phyloP scores from a whole-genome alignment of 2,888 invertebrate genomes.

The Chouioia cunea region DNA sequence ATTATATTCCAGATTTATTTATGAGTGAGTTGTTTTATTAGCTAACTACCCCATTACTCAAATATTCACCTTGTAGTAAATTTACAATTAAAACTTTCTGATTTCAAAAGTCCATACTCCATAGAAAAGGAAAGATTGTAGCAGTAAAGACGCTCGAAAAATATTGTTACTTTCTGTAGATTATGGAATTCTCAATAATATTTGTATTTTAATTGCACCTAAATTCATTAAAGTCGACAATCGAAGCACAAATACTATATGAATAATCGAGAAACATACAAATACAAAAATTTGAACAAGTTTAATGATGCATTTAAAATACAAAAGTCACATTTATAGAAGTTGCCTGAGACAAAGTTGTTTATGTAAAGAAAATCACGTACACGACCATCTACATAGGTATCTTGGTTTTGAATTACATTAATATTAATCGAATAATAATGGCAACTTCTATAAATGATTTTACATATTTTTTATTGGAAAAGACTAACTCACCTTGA shows the following conservation, averaged over 20 bases:
- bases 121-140: conserved; percentile 45
- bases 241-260: conserved; percentile 17
- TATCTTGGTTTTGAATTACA: conserved; percentile 1
- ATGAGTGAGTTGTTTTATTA: conserved; percentile 55
- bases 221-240: too few relatives aligned
- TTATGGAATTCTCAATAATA: conserved; percentile 39
- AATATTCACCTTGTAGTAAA: conserved; percentile 41
- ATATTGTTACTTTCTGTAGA: conserved; percentile 43
- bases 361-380: too few relatives aligned
- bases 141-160: conserved; percentile 16
- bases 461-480: conserved; percentile 5
- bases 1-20: conserved; percentile 53
- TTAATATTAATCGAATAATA: conserved; percentile 7
- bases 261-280: not conserved
- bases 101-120: conserved; percentile 45
- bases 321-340: conserved; percentile 28
- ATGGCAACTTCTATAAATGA: conserved; percentile 35
- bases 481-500: conserved; percentile 43
- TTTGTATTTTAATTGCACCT: conserved; percentile 14
- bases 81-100: conserved; percentile 33
- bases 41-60: conserved; percentile 57
- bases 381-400: too few relatives aligned
- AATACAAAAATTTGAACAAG: not conserved
- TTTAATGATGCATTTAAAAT: conserved; percentile 25
- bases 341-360: conserved; percentile 12